Evolutionary conservation across 2,113 vertebrate species (phyloP), one percentile per base, ranked within the genome.

Genomic region (Chloropsis hardwickii): DNA sequence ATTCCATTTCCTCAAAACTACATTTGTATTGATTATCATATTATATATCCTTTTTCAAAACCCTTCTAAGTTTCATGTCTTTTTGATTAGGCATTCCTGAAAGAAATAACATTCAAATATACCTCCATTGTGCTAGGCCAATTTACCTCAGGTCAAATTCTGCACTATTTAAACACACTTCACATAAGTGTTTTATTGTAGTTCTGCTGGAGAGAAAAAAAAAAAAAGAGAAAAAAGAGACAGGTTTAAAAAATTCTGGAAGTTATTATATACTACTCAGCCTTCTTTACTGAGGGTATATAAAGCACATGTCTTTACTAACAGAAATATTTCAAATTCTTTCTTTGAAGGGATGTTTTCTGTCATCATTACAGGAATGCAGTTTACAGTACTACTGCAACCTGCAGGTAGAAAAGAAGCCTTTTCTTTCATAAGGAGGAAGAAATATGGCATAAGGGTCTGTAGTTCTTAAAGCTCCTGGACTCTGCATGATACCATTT

Each of bases 191-290:
- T 14, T 69, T 80, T 79, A 42, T 51, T 69, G 21, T 50, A 51
- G 21, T 39, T 13, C 33, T 15, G 29, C 12, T 20, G 28, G 9
- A 25, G 23, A 4, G 27, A 12, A 23, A 21, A 5, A 16, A 7
- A 39, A 24, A 2, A 22, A 21, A 10, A 10, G 1, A 1, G 3
- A 29, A 33, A 25, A 17, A 25, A 58, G 1, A 9, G 4, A 5
- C 2, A 57, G 10, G 7, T 67, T 65, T 71, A 37, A 13, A 51
- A 81, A 76, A 53, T 29, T 5, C 7, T 69, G 8, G 14, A 69
- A 31, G 27, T 40, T 57, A 9, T 58, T 80, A 66, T 23, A 85
- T 57, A 27, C 11, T 60, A 28, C 25, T 74, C 25, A 53, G 12
- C 8, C 61, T 78, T 51, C 25, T 81, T 78, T 37, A 57, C 12